Percentiles rank a stretch among this genome's conserved stretches.
These are phyloP conservation scores for Anticlea derivata DNA, from an alignment of 2,888 invertebrate species.

Conservation along the genomic window DNA sequence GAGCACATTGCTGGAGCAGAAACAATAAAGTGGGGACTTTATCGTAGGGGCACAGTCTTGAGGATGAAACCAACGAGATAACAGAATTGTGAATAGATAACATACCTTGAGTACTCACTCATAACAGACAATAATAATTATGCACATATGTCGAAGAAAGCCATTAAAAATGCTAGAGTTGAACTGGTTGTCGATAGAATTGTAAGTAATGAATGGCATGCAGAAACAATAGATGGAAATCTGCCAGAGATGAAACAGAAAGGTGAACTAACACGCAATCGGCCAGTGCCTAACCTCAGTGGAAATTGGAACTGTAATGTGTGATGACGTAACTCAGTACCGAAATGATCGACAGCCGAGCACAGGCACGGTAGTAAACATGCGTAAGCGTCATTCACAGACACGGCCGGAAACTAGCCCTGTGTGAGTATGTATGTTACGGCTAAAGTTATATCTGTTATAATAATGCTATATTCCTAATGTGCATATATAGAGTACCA, in stretches of 20 bases:
- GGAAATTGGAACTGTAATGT: constrained; percentile 51
- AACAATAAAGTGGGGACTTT: constrained; percentile 26
- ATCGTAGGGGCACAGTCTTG: constrained; percentile 26
- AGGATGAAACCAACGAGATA: constrained; percentile 30
- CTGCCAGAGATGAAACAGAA: constrained; percentile 36
- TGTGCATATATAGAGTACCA: too few relatives aligned
- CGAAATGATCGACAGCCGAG: constrained; percentile 69
- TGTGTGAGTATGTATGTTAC: constrained; percentile 47
- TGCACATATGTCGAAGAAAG: constrained; percentile 1
- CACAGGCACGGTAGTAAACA: constrained; percentile 69
- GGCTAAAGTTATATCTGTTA: neutral
- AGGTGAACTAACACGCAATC: constrained; percentile 41
- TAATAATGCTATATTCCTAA: neutral
- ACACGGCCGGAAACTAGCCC: constrained; percentile 60
- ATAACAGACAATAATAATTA: constrained; percentile 8
- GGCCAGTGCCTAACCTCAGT: constrained; percentile 36
- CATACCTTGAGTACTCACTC: constrained; percentile 17
- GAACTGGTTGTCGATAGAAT: constrained; percentile 7
- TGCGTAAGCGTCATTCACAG: constrained; percentile 76
- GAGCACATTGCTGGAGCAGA: constrained; percentile 27
- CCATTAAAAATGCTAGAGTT: neutral
- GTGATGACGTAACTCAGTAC: constrained; percentile 65
- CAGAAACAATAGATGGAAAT: constrained; percentile 27
- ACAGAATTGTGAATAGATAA: constrained; percentile 30
- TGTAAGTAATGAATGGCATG: constrained; percentile 17